Conservation (phyloP, 2,113 vertebrate species). For the Burhinus bistriatus region DNA sequence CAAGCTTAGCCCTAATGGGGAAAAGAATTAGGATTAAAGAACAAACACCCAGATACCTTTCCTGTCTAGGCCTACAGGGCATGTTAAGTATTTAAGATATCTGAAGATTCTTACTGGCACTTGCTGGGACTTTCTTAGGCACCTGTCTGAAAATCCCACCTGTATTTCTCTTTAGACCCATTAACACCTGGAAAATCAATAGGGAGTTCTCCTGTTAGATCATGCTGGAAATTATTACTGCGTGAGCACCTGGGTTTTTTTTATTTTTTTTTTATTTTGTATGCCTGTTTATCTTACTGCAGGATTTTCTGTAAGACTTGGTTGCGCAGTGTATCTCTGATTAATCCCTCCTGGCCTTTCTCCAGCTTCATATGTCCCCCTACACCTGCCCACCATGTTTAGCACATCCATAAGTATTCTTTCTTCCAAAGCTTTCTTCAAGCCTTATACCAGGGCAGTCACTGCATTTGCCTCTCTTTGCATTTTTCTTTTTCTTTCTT, state of each 20-base stretch:
- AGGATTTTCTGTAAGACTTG: not conserved
- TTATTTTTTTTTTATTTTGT: not conserved
- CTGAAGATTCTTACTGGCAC: not conserved
- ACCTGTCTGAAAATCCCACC: not conserved
- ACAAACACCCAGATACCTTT: not conserved
- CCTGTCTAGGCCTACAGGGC: not conserved
- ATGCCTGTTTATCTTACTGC: not conserved
- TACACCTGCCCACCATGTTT: not conserved
- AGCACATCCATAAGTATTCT: not conserved
- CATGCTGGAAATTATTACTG: not conserved
- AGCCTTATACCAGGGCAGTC: not conserved
- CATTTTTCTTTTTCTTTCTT: not conserved
- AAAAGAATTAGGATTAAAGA: not conserved
- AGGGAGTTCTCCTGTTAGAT: not conserved
- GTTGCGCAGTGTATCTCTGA: not conserved
- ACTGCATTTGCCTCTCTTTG: not conserved
- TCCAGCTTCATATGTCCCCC: not conserved
- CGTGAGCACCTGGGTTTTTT: not conserved
- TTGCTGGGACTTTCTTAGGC: not conserved
- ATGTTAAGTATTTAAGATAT: not conserved
- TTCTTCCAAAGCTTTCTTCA: not conserved
- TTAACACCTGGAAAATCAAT: not conserved
- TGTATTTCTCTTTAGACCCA: not conserved
- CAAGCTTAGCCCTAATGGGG: not conserved
- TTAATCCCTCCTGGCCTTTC: not conserved